Conservation (phyloP, 2,888 invertebrate genomes). For the Andrena flavipes region DNA sequence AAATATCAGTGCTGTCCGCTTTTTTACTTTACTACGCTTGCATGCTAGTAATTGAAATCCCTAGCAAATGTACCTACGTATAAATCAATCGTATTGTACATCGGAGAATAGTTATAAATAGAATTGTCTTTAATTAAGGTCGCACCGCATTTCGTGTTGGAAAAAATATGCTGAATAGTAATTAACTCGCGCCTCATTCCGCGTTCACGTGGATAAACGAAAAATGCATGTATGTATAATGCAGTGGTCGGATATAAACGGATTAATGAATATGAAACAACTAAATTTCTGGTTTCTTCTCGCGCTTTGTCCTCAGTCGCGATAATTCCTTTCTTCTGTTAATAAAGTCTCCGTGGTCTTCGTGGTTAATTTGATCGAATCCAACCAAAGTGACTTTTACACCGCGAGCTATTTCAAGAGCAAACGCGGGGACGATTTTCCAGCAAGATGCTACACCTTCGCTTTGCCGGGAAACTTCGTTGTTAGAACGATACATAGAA, state of each 20-base stretch:
- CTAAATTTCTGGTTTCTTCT: background rate
- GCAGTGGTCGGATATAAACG: conserved; percentile 7
- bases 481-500: background rate
- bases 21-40: background rate
- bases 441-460: too few relatives aligned
- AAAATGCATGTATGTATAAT: background rate
- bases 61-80: background rate
- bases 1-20: background rate
- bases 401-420: background rate
- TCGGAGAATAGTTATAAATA: background rate
- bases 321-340: background rate
- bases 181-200: background rate
- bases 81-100: background rate
- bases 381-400: background rate
- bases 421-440: background rate
- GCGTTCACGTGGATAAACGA: background rate
- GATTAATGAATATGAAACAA: conserved; percentile 38
- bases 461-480: background rate
- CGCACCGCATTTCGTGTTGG: background rate
- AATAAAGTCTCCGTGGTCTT: background rate
- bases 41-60: conserved; percentile 6
- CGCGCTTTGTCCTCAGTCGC: background rate
- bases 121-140: conserved; percentile 6
- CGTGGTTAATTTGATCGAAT: background rate
- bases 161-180: conserved; percentile 20